Conservation (phyloP, 2,888 invertebrate genomes). For the Hololepta plana region DNA sequence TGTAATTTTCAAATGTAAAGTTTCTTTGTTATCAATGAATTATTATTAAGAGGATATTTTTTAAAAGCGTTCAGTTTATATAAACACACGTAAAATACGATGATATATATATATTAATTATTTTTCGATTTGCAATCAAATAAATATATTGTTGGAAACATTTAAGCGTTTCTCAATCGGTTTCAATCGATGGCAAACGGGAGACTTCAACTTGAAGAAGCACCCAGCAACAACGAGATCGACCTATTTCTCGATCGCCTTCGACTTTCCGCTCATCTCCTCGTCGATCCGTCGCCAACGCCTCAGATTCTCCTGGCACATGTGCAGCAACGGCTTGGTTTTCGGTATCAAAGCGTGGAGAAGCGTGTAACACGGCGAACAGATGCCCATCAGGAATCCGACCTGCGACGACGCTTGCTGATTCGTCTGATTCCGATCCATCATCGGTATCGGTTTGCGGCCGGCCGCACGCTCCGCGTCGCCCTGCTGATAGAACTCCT, state of each 20-base stretch:
- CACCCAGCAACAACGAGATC: too few relatives aligned
- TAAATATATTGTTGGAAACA: too few relatives aligned
- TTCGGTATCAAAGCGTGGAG: constrained; percentile 48
- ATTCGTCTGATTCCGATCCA: constrained; percentile 42
- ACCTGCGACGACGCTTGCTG: constrained; percentile 65
- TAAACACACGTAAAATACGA: too few relatives aligned
- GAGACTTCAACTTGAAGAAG: constrained; percentile 3
- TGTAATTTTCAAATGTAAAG: too few relatives aligned
- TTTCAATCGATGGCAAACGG: not conserved
- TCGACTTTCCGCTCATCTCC: constrained; percentile 13
- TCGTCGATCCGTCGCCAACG: constrained; percentile 35
- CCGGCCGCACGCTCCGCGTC: constrained; percentile 32
- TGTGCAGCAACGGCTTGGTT: constrained; percentile 48
- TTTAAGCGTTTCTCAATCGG: not conserved
- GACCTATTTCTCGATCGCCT: constrained; percentile 5
- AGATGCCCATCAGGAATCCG: constrained; percentile 63
- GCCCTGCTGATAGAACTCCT: constrained; percentile 63
- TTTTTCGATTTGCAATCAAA: too few relatives aligned
- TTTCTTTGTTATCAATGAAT: too few relatives aligned
- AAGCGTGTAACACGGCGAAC: constrained; percentile 61
- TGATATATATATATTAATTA: too few relatives aligned
- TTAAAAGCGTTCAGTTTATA: too few relatives aligned
- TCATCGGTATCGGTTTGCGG: constrained; percentile 56
- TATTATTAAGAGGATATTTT: too few relatives aligned
- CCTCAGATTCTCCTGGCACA: constrained; percentile 42